Conservation (phyloP, 2,797 vertebrate species). For the Diplodus sargus region DNA sequence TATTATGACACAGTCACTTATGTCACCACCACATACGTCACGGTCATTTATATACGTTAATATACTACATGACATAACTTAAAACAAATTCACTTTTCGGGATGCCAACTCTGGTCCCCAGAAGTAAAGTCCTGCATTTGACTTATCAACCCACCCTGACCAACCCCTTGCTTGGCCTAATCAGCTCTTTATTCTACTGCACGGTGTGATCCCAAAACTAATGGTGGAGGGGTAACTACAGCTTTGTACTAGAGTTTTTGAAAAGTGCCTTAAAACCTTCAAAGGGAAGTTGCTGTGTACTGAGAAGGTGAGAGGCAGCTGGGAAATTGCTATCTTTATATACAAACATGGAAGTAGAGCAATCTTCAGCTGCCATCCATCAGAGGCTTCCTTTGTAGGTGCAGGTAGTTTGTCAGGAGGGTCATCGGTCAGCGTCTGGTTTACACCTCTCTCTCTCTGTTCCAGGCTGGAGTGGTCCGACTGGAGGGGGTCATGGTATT, state of each 20-base stretch:
- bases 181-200: too few species aligned
- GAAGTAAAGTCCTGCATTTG: too few species aligned
- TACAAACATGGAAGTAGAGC: slow-evolving; percentile 79
- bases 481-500: slow-evolving; percentile 76
- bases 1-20: too few species aligned
- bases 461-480: slow-evolving; percentile 44
- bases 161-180: too few species aligned
- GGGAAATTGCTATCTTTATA: slow-evolving; percentile 74
- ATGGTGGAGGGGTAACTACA: too few species aligned
- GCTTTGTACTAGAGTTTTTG: background rate
- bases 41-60: too few species aligned
- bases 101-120: too few species aligned
- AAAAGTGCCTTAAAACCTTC: slow-evolving; percentile 24
- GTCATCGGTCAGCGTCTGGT: slow-evolving; percentile 81
- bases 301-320: slow-evolving; percentile 71
- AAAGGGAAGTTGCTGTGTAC: slow-evolving; percentile 33
- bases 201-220: too few species aligned
- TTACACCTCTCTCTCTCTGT: slow-evolving; percentile 66
- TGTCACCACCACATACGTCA: too few species aligned
- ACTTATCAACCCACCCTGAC: too few species aligned
- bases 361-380: slow-evolving; percentile 73
- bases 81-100: too few species aligned
- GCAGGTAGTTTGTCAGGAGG: slow-evolving; percentile 73
- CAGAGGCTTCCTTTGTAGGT: slow-evolving; percentile 72
- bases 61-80: too few species aligned